Percentiles rank a stretch among this genome's conserved stretches.
Evolutionary conservation across 2,113 vertebrate genomes (phyloP).

Genomic region (Rana temporaria): DNA sequence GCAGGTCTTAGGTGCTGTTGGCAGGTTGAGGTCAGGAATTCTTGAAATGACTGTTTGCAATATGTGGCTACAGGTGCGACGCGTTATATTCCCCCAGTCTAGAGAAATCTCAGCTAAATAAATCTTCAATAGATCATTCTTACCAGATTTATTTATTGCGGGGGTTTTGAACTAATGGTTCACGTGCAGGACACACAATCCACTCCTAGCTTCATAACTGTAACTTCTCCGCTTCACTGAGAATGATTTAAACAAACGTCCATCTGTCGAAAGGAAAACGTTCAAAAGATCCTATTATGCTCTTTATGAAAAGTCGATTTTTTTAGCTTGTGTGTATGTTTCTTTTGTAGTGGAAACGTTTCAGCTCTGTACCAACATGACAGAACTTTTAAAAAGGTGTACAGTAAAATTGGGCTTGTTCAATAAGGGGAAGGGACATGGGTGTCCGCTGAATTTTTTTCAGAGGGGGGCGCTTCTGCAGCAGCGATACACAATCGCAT

Average conservation of each 20-base stretch:
- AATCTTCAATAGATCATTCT: constrained; percentile 1
- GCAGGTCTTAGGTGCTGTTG: too few species aligned
- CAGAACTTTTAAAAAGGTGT: too few species aligned
- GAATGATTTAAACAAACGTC: neutral
- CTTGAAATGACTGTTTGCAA: constrained; percentile 3
- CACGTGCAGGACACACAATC: constrained; percentile 10
- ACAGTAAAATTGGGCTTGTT: too few species aligned
- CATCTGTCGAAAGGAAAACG: neutral
- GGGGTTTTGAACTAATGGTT: neutral
- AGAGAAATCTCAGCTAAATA: neutral
- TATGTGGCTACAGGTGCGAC: constrained; percentile 19
- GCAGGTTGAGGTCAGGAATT: neutral
- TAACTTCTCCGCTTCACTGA: neutral
- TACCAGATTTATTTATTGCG: constrained; percentile 14
- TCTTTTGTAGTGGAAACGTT: too few species aligned
- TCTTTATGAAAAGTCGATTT: neutral
- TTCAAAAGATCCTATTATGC: neutral
- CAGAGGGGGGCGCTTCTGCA: too few species aligned
- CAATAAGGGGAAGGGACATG: too few species aligned
- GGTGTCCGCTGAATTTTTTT: too few species aligned
- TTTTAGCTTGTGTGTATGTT: too few species aligned
- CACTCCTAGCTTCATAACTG: neutral
- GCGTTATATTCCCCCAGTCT: neutral
- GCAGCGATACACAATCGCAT: too few species aligned
- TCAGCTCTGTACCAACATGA: too few species aligned